Evolutionary conservation across 2,797 vertebrate species (phyloP), one percentile per base, ranked within the genome.

Genomic region (Leptoclinus maculatus): DNA sequence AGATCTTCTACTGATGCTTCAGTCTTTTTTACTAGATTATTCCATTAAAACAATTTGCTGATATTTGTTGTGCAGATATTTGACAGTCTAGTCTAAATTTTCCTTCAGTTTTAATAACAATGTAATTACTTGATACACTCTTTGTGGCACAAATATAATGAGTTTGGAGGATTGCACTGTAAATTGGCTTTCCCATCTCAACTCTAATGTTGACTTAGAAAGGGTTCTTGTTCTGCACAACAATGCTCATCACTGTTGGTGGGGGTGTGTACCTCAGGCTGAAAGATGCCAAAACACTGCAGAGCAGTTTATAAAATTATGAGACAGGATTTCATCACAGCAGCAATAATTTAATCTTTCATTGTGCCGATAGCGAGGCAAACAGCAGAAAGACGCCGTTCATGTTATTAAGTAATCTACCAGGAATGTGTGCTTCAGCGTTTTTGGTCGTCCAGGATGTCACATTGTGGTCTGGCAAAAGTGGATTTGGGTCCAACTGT

Each of bases 241-340:
- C 27, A 64, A 43, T 19, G 14, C 34, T 66, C 8, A 45, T 49
- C 17, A 34, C 7, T 34, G 45, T 16, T 39, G n/a, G 34, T 39
- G 16, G 13, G 49, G 38, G 21, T 7, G 45, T 38, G 65, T 66
- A 39, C 34, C 34, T 39, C 34, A 49, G 16, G 36, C 25, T 38
- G 49, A 54, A 54, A 38, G 51, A 41, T 68, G 49, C 36, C 5
- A 68, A 68, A 54, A 68, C 23, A 38, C 53, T 11, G 23, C 41
- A 39, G 13, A 49, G 51, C 10, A 13, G 7, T 63, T 53, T 53
- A 10, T 43, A n/a, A 29, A 16, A 63, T 63, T 51, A 29, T 14
- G 23, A 27, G 19, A 71, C n/a, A 5, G 6, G 3, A 14, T 74
- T 65, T 62, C 13, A 39, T 63, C 70, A 71, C 3, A 0, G 47